phyloP scores from a whole-genome alignment of 2,113 vertebrate species.

The Ellobius talpinus region DNA sequence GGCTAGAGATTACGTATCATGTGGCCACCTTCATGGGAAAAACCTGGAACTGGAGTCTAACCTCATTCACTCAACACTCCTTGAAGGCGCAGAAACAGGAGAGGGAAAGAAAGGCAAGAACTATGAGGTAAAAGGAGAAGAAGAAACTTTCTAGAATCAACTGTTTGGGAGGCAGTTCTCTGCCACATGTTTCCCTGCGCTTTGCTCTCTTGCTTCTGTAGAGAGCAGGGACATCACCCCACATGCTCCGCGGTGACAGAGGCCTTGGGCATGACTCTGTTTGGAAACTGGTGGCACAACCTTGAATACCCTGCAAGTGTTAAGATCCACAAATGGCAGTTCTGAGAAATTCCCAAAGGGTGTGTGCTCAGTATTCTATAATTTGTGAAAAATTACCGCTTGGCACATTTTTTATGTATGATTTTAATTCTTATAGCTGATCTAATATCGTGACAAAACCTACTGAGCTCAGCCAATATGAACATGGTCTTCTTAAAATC shows the following conservation, averaged over 20 bases:
- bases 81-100: accelerated
- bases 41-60: neutral
- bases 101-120: neutral
- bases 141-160: neutral
- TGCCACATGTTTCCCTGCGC: neutral
- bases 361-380: neutral
- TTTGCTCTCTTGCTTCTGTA: neutral
- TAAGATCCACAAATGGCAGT: neutral
- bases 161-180: neutral
- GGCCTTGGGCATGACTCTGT: neutral
- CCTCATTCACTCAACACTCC: neutral
- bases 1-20: neutral
- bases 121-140: too few species aligned
- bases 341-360: neutral
- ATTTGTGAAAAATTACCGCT: neutral
- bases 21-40: neutral
- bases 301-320: neutral
- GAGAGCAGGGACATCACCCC: neutral
- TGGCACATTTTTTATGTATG: neutral
- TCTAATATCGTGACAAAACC: neutral
- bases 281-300: neutral
- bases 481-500: neutral
- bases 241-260: neutral
- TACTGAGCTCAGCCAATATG: neutral
- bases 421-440: conserved; percentile 24